Evolutionary conservation across 2,888 invertebrate species (phyloP).

Genomic region (Chloroclysta siterata): DNA sequence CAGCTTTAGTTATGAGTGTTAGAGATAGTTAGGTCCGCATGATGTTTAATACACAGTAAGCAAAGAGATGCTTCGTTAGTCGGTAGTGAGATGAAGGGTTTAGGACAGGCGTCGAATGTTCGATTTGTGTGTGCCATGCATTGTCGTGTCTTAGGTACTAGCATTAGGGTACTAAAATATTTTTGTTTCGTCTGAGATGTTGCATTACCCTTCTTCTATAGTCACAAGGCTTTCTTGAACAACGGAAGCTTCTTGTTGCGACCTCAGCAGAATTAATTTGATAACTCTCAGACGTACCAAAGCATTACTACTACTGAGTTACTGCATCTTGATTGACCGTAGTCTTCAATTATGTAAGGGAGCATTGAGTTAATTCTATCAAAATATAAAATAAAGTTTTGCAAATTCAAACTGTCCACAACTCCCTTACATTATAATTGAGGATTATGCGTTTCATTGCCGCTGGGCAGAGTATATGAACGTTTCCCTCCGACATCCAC

Average conservation of each 20-base stretch:
- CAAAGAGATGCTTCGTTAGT: conserved; percentile 64
- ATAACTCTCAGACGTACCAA: conserved; percentile 14
- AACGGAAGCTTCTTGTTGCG: neutral
- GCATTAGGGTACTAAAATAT: conserved; percentile 36
- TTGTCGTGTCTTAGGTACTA: conserved; percentile 54
- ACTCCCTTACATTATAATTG: neutral
- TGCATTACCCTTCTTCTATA: no score
- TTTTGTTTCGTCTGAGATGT: conserved; percentile 44
- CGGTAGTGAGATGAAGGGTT: conserved; percentile 58
- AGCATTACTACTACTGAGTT: neutral
- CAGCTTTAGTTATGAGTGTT: conserved; percentile 63
- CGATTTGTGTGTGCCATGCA: conserved; percentile 67
- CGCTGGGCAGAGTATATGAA: neutral
- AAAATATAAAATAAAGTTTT: neutral
- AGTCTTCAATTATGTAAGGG: conserved; percentile 5
- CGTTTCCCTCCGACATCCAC: conserved; percentile 35
- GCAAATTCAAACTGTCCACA: no score
- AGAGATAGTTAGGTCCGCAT: conserved; percentile 68
- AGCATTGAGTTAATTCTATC: neutral
- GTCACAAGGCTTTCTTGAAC: neutral
- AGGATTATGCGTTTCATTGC: neutral
- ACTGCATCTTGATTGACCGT: conserved; percentile 1
- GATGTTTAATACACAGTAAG: conserved; percentile 65
- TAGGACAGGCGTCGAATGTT: conserved; percentile 53
- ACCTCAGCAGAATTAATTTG: neutral